A percentile compares a stretch with the other conserved stretches of the same genome.
Conservation (phyloP, 2,113 vertebrate genomes). For the Desmodus rotundus region DNA sequence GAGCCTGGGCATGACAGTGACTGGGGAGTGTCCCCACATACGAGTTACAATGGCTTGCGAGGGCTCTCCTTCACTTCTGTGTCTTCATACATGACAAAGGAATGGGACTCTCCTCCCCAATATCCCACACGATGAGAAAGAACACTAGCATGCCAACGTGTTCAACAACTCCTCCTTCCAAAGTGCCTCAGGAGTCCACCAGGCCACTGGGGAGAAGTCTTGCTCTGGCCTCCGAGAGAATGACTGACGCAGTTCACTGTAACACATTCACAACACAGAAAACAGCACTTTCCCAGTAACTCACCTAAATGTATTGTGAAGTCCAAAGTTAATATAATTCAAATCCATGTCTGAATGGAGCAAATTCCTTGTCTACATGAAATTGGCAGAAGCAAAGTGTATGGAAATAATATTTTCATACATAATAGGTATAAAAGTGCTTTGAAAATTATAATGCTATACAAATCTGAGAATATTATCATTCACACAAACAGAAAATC, state of each 20-base stretch:
- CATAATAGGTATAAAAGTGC: not conserved
- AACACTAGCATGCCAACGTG: too few relatives aligned
- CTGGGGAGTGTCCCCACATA: not conserved
- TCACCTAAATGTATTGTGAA: not conserved
- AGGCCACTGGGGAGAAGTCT: not conserved
- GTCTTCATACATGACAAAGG: not conserved
- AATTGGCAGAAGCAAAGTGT: not conserved
- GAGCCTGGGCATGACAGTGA: not conserved
- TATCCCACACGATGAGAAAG: not conserved
- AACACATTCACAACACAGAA: not conserved
- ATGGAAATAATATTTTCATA: not conserved
- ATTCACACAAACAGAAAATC: not conserved
- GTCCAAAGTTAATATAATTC: not conserved
- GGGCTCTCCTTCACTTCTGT: not conserved
- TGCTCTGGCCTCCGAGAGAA: not conserved
- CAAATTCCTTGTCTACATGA: not conserved
- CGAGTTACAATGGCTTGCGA: not conserved
- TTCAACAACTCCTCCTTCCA: not conserved
- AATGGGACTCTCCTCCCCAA: not conserved
- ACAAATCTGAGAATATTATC: not conserved
- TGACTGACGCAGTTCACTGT: not conserved
- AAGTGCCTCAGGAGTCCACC: not conserved
- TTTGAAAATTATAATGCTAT: conserved; percentile 5
- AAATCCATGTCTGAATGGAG: not conserved
- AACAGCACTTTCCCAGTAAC: not conserved